Percentiles rank a stretch among this genome's conserved stretches.
phyloP scores from a whole-genome alignment of 2,113 vertebrate species.

The Grus americana region DNA sequence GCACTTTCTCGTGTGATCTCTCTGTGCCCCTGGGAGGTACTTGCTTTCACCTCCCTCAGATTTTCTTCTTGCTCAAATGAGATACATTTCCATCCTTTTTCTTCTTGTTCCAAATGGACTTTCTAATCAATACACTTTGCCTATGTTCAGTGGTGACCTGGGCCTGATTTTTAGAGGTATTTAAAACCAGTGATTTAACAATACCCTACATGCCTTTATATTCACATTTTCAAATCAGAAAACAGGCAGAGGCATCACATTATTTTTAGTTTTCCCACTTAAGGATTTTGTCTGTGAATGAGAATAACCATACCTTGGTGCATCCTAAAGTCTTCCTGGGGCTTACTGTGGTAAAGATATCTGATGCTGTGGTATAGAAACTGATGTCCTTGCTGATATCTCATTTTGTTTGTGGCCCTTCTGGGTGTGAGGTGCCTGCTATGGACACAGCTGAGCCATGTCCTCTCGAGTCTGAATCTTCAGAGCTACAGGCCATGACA shows the following conservation, averaged over 20 bases:
- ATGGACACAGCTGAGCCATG: not conserved
- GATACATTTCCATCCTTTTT: not conserved
- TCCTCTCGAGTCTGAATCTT: not conserved
- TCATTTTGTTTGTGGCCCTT: not conserved
- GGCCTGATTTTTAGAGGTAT: not conserved
- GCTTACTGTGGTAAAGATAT: not conserved
- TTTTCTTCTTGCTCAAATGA: not conserved
- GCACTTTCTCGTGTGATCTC: not conserved
- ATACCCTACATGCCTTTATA: not conserved
- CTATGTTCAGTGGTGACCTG: not conserved
- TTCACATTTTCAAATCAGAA: not conserved
- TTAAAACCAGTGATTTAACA: not conserved
- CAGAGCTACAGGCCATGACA: rapidly evolving
- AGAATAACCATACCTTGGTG: not conserved
- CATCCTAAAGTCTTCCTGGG: not conserved
- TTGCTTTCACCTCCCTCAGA: not conserved
- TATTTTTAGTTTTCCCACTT: not conserved
- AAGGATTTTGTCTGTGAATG: not conserved
- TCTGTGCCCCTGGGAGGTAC: not conserved
- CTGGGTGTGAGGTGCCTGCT: not conserved
- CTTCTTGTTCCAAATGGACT: not conserved
- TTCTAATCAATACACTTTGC: not conserved
- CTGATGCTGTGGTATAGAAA: not conserved
- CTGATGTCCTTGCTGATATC: not conserved
- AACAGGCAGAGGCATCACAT: not conserved